These are phyloP conservation scores for Diuraphis noxia DNA, from an alignment of 1,140 invertebrate species.

Conservation along the genomic window DNA sequence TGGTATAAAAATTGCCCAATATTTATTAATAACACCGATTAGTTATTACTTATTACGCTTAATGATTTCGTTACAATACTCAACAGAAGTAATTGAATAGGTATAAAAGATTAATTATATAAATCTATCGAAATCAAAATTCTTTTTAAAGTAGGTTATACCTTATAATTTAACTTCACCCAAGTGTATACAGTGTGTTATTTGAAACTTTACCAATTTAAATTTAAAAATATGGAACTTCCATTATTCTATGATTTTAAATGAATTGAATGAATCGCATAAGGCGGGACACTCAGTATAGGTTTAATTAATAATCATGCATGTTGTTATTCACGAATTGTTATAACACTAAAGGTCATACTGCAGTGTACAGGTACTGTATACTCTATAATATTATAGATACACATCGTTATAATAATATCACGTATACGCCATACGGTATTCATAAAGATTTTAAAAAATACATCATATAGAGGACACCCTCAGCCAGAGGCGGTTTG, in stretches of 20 bases:
- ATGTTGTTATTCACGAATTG: neutral
- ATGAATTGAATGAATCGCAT: neutral
- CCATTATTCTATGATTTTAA: neutral
- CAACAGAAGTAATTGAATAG: neutral
- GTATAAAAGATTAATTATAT: neutral
- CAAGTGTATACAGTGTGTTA: neutral
- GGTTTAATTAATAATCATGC: neutral
- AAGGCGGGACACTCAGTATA: neutral
- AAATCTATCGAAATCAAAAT: neutral
- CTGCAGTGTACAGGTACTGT: neutral
- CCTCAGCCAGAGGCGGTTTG: too few relatives aligned
- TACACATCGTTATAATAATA: neutral
- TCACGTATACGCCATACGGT: neutral
- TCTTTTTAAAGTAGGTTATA: neutral
- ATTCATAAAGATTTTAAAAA: neutral
- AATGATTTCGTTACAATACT: neutral
- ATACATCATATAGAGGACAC: neutral
- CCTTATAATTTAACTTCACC: neutral
- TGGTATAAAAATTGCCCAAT: neutral
- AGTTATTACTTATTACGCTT: neutral
- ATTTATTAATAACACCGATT: neutral
- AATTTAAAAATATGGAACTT: neutral
- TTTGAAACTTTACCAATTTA: neutral
- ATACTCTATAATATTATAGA: neutral
- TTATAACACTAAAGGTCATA: neutral